Conservation (phyloP, 2,888 invertebrate genomes). For the Timema podura region DNA sequence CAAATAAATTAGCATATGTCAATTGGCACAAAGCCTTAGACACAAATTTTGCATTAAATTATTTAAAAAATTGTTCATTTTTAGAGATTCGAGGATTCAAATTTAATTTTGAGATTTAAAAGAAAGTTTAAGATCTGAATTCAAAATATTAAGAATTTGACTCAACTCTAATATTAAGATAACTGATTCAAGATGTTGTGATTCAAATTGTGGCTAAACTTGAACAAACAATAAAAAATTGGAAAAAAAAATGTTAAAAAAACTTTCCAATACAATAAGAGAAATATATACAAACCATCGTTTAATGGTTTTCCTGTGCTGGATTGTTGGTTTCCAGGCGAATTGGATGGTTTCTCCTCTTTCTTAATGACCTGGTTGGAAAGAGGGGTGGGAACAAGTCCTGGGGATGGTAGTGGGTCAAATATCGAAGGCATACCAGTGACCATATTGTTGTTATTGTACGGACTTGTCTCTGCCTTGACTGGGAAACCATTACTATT, state of each 20-base stretch:
- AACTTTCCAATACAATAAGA: background rate
- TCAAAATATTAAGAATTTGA: no score
- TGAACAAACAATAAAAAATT: background rate
- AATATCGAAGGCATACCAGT: slow-evolving; percentile 61
- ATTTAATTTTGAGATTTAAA: no score
- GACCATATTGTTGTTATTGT: slow-evolving; percentile 45
- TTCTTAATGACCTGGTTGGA: slow-evolving; percentile 51
- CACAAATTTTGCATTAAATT: no score
- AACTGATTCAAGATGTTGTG: no score
- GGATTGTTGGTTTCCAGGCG: no score
- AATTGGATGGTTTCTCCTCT: slow-evolving; percentile 47
- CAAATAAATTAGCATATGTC: no score
- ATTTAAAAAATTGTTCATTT: no score
- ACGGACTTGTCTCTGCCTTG: slow-evolving; percentile 15
- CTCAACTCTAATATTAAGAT: no score
- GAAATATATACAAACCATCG: background rate
- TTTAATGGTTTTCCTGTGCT: background rate
- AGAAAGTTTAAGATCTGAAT: no score
- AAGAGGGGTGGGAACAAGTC: slow-evolving; percentile 44
- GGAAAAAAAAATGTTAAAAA: background rate
- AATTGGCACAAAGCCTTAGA: no score
- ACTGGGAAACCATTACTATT: slow-evolving; percentile 27
- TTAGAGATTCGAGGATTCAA: no score
- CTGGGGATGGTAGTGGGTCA: slow-evolving; percentile 54
- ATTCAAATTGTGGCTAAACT: no score